Percentiles rank a stretch among this genome's conserved stretches.
Conservation (phyloP, 2,888 invertebrate species). For the Lumbricus terrestris region DNA sequence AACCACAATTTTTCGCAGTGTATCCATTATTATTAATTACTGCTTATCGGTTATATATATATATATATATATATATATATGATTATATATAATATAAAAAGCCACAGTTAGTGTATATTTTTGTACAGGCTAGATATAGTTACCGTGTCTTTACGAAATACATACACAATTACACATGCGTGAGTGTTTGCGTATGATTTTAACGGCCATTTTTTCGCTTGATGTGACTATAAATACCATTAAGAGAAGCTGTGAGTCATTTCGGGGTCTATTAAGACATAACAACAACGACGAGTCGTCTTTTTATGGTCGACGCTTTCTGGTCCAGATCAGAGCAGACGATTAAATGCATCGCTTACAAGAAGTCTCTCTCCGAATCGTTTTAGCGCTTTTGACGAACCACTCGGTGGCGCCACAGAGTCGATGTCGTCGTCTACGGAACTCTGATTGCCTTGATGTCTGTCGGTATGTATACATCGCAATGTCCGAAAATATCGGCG, state of each 20-base stretch:
- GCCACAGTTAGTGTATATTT: too few species aligned
- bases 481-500: too few species aligned
- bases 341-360: neutral
- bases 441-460: neutral
- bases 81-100: too few species aligned
- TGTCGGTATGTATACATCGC: neutral
- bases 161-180: neutral
- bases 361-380: neutral
- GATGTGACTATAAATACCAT: neutral
- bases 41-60: neutral
- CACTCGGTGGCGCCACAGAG: neutral
- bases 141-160: neutral
- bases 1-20: neutral
- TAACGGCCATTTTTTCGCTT: neutral
- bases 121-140: too few species aligned
- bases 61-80: too few species aligned
- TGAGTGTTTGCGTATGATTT: neutral
- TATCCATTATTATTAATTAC: too few species aligned
- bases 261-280: neutral
- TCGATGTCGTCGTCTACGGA: neutral
- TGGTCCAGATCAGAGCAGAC: neutral
- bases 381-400: neutral
- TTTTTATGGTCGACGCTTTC: neutral
- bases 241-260: neutral
- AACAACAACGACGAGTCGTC: too few species aligned